Percentiles rank a stretch among this genome's conserved stretches.
Conservation (phyloP, 2,797 vertebrate species). For the Bradypus variegatus region DNA sequence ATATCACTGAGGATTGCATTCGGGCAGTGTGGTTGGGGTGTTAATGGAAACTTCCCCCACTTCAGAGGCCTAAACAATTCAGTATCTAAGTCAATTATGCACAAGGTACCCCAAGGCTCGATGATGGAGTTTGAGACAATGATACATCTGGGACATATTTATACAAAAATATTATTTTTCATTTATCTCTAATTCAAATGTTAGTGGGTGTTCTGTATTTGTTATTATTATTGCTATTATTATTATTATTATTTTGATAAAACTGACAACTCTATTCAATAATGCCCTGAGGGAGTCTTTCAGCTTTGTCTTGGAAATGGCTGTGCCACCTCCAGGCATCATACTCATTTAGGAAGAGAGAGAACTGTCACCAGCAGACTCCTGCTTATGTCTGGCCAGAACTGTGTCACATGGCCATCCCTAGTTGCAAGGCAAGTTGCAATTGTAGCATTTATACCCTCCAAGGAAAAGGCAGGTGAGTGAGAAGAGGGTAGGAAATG, state of each 20-base stretch:
- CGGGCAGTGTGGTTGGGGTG: background rate
- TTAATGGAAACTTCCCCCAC: fast-evolving
- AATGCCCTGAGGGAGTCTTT: background rate
- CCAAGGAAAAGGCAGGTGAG: background rate
- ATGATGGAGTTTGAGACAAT: background rate
- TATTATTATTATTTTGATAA: too few relatives aligned
- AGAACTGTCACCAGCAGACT: background rate
- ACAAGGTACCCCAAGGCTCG: background rate
- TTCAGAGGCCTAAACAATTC: background rate
- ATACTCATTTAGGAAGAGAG: background rate
- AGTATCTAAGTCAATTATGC: background rate
- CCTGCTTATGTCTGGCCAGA: background rate
- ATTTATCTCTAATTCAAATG: background rate
- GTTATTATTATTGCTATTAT: background rate
- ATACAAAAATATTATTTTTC: background rate
- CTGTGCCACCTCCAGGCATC: background rate
- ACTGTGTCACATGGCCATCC: too few relatives aligned
- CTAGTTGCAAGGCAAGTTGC: background rate
- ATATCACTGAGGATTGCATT: too few relatives aligned
- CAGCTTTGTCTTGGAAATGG: background rate
- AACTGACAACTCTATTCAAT: background rate
- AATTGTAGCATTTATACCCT: background rate
- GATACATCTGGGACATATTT: background rate
- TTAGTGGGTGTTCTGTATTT: too few relatives aligned
- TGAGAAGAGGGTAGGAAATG: background rate